Evolutionary conservation across 2,797 vertebrate genomes (phyloP), one percentile per base, ranked within the genome.

Genomic region (Artibeus jamaicensis): DNA sequence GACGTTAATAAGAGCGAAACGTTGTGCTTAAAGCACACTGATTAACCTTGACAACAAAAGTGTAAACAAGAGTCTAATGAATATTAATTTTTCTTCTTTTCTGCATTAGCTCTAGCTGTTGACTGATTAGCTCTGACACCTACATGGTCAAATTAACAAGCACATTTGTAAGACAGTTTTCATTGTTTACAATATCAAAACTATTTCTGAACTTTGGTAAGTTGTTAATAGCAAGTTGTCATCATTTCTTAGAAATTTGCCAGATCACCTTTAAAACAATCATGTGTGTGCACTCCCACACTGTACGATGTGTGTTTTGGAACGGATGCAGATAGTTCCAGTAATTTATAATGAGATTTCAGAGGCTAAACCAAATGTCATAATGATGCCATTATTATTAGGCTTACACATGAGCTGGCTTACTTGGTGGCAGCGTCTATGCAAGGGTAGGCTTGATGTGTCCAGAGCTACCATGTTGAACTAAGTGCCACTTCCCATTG

Each of bases 81-180:
- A 98, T 97, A 97, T 98, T 97, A 98, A 98, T 97, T 95, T 97
- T 96, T 95, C 76, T 94, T 96, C 68, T 95, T 96, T 94, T 77
- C 89, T 96, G 92, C 88, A 86, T 96, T 97, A 96, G 76, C 91
- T 86, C 19, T 93, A 87, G 78, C 96, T 97, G 85, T 96, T 96
- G 97, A 97, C 94, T 97, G 95, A 97, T 97, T 96, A 89, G 86
- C 95, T 96, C 83, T 98, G 97, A 97, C 97, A 98, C 78, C 48
- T 96, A 93, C 86, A 89, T 94, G 94, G 95, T 96, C 93, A 96
- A 91, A 96, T 97, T 97, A 98, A 94, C 96, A 96, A 96, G 92
- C 91, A 93, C 84, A 86, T 91, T 94, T 91, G 71, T 91, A 95
- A 96, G 89, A 89, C 55, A 65, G 81, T 92, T 87, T 88, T 84